phyloP scores from a whole-genome alignment of 2,797 vertebrate genomes.

The Bovichtus variegatus region DNA sequence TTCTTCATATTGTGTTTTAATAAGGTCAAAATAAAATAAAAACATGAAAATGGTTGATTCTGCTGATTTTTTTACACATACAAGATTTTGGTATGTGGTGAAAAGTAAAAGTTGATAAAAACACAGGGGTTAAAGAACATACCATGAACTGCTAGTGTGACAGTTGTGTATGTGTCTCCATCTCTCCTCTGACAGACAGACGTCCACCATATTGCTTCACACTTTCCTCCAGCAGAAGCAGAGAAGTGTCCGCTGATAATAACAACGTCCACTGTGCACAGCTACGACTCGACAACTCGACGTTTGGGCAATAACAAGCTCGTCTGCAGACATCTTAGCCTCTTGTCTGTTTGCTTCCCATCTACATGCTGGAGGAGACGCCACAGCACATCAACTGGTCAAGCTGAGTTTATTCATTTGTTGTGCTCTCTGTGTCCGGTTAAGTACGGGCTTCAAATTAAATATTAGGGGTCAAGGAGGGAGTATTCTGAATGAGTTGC shows the following conservation, averaged over 20 bases:
- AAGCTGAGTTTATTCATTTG: constrained; percentile 60
- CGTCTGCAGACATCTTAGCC: constrained; percentile 19
- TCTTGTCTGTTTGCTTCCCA: constrained; percentile 18
- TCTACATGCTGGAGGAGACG: constrained; percentile 25
- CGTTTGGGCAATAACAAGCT: constrained; percentile 42
- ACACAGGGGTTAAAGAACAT: not conserved
- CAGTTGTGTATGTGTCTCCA: constrained; percentile 2
- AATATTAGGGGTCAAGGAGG: constrained; percentile 61
- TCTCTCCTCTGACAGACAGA: constrained; percentile 39
- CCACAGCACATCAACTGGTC: constrained; percentile 40
- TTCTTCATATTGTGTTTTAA: not conserved
- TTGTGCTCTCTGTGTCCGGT: constrained; percentile 56
- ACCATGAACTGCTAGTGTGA: not conserved
- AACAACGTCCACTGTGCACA: constrained; percentile 32
- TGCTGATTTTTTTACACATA: too few species aligned
- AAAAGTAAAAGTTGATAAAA: not conserved
- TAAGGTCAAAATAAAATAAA: too few species aligned
- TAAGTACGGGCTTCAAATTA: constrained; percentile 62
- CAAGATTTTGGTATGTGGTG: too few species aligned
- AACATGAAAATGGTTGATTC: too few species aligned
- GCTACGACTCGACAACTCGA: constrained; percentile 17
- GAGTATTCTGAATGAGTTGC: constrained; percentile 56
- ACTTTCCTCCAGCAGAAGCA: constrained; percentile 31
- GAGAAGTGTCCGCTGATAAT: constrained; percentile 45
- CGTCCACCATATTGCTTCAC: constrained; percentile 48